These are phyloP conservation scores for Brachionus rubens DNA, from an alignment of 1,140 invertebrate species.

Conservation along the genomic window DNA sequence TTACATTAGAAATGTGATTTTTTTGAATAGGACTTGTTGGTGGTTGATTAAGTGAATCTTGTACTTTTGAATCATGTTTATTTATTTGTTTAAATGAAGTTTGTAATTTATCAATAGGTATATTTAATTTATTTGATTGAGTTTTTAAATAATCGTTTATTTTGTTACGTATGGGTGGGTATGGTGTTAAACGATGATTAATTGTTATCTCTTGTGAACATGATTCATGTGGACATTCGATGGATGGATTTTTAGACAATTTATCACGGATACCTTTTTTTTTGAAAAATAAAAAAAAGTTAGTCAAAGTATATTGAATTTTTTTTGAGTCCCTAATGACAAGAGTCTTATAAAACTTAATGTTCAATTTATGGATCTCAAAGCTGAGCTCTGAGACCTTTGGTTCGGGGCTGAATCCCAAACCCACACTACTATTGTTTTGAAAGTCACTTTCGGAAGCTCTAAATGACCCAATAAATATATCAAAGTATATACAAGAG, in stretches of 20 bases:
- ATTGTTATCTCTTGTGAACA: conserved; percentile 38
- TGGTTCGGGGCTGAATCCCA: too few species aligned
- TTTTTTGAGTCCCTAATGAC: background rate
- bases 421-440: too few species aligned
- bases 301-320: background rate
- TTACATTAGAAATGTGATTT: too few species aligned
- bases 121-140: background rate
- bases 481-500: too few species aligned
- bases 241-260: background rate
- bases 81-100: background rate
- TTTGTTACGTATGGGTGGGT: conserved; percentile 23
- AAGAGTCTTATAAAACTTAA: too few species aligned
- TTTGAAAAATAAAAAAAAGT: background rate
- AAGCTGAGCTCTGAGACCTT: too few species aligned
- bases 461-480: too few species aligned
- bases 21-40: background rate
- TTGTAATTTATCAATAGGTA: background rate
- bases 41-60: background rate
- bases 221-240: conserved; percentile 22
- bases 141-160: conserved; percentile 10
- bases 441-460: too few species aligned
- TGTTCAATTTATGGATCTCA: too few species aligned
- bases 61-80: background rate
- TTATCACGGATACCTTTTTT: background rate
- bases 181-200: conserved; percentile 29